Base-by-base conservation (phyloP, 1,140 invertebrate species). In the Meloidogyne exigua region DNA sequence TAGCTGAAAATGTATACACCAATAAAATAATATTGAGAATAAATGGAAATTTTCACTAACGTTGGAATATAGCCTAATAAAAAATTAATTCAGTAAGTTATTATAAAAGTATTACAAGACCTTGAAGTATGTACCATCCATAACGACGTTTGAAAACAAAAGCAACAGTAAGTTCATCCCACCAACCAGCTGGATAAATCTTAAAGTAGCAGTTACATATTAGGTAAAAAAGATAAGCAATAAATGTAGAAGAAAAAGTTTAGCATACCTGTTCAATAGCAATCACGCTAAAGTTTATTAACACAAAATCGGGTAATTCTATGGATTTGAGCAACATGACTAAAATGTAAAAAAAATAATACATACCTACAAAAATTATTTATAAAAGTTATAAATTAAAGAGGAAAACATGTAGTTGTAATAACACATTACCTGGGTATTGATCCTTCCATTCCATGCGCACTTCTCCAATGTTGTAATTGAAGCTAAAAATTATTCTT, bases 381-480 rank as follows among this genome's bases (percentile, higher is more conserved):
- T 15, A 1, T 3, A 68, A 11, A 21, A 32, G 10, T 23, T 32
- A 68, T 25, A 68, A 10, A 42, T n/a, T n/a, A n/a, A n/a, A n/a
- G n/a, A n/a, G n/a, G n/a, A 26, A 18, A 28, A 28, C 23, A 15
- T 4, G n/a, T 32, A 9, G 15, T 69, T 7, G 12, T 26, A 9
- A 26, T 11, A 69, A 32, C 18, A 5, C 23, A 0, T 32, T 15
- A 65, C 72, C 72, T 21, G 85, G 85, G 72, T 81, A 82, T 21
- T 84, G 86, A 62, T 84, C 81, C 44, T 87, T 87, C 85, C 85
- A 87, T 42, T 84, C 63, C 85, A 87, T 87, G 32, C 86, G 71
- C 11, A 87, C 85, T 76, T 87, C 85, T 23, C 86, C 86, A 21
- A 84, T 87, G 72, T 87, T 87, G 72, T 87, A 88, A 72, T 87